Conservation (phyloP, 2,888 invertebrate genomes). For the Exocentrus adspersus region DNA sequence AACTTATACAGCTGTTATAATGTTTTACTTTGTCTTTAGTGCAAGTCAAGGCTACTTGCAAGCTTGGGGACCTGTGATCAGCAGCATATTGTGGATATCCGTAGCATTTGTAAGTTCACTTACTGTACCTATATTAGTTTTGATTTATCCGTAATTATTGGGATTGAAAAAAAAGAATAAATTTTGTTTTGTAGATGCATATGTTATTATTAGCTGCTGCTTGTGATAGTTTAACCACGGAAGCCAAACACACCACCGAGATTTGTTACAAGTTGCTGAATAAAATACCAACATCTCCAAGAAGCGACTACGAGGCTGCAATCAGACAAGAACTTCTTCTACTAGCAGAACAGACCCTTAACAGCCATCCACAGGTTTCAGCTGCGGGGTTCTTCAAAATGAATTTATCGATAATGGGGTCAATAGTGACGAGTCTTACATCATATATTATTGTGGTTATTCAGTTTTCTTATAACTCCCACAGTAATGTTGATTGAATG, state of each 20-base stretch:
- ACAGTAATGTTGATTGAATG: no score
- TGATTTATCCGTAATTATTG: no score
- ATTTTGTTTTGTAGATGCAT: slow-evolving; percentile 39
- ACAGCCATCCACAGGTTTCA: slow-evolving; percentile 43
- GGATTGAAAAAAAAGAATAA: no score
- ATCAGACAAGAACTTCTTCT: slow-evolving; percentile 38
- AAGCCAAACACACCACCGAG: slow-evolving; percentile 41
- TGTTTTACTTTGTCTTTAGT: neutral
- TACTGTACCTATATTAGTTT: no score
- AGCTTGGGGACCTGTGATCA: neutral
- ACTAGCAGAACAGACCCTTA: slow-evolving; percentile 39
- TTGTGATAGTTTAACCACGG: slow-evolving; percentile 38
- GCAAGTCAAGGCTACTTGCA: neutral
- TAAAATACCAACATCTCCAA: slow-evolving; percentile 33
- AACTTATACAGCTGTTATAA: neutral
- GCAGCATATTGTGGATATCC: slow-evolving; percentile 1
- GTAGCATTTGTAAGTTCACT: slow-evolving; percentile 8
- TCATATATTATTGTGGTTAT: slow-evolving; percentile 51
- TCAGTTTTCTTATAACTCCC: no score
- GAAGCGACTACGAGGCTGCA: slow-evolving; percentile 22
- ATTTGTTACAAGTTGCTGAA: slow-evolving; percentile 42
- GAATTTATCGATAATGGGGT: slow-evolving; percentile 45
- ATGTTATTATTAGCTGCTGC: slow-evolving; percentile 40
- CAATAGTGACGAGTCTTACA: slow-evolving; percentile 47
- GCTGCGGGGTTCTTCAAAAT: slow-evolving; percentile 49